phyloP scores from a whole-genome alignment of 2,888 invertebrate genomes.

The Eupithecia centaureata region DNA sequence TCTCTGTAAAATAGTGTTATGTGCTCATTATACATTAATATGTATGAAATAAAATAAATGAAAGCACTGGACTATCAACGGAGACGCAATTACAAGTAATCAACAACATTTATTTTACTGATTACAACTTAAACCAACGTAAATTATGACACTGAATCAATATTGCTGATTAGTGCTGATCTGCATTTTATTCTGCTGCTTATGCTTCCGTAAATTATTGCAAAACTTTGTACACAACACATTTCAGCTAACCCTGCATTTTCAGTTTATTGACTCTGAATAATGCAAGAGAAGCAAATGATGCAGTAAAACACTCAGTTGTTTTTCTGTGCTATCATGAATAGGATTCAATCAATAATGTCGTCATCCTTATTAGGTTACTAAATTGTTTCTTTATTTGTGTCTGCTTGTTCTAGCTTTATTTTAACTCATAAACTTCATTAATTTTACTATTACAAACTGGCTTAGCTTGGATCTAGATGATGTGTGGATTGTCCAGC shows the following conservation, averaged over 20 bases:
- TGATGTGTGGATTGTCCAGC: no score
- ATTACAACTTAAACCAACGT: not conserved
- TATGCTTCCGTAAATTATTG: not conserved
- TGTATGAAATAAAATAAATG: no score
- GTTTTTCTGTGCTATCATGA: conserved; percentile 24
- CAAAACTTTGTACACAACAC: not conserved
- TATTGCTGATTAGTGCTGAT: not conserved
- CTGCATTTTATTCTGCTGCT: conserved; percentile 14
- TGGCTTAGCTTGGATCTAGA: no score
- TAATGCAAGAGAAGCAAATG: conserved; percentile 11
- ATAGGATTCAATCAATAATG: conserved; percentile 32
- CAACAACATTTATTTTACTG: not conserved
- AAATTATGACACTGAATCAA: not conserved
- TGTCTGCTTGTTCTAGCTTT: not conserved
- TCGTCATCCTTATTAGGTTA: conserved; percentile 29
- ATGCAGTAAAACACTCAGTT: conserved; percentile 9
- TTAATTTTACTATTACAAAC: no score
- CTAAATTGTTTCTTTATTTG: not conserved
- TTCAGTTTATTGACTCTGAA: conserved; percentile 28
- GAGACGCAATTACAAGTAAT: not conserved
- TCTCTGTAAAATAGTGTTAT: no score
- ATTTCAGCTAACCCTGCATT: not conserved
- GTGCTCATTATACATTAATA: no score
- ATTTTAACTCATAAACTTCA: not conserved
- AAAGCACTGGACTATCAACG: no score